A percentile compares a stretch with the other conserved stretches of the same genome.
Evolutionary conservation across 2,888 invertebrate species (phyloP).

Genomic region (Eupithecia inturbata): DNA sequence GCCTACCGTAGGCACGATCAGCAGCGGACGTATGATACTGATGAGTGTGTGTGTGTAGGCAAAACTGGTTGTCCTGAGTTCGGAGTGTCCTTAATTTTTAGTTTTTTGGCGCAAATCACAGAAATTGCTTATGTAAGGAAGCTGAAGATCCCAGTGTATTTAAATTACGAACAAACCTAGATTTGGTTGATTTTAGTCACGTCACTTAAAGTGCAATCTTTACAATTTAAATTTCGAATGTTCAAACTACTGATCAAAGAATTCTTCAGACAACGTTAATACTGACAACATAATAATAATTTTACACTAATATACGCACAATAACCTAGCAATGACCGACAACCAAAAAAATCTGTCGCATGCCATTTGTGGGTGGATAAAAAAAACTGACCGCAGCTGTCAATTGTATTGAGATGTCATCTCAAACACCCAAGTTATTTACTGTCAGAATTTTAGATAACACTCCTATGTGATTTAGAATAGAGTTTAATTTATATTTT

Average conservation of each 20-base stretch:
- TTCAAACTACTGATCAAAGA: constrained; percentile 6
- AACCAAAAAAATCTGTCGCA: constrained; percentile 54
- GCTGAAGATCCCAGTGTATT: background rate
- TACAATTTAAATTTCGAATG: constrained; percentile 11
- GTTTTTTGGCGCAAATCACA: background rate
- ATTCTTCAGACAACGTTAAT: constrained; percentile 20
- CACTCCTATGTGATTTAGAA: background rate
- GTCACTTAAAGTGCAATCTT: background rate
- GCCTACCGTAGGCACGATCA: no score
- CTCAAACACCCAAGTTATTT: constrained; percentile 45
- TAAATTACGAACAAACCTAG: background rate
- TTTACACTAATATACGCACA: constrained; percentile 52
- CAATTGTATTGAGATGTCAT: constrained; percentile 74
- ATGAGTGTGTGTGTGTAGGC: no score
- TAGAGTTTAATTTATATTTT: constrained; percentile 46
- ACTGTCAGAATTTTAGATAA: background rate
- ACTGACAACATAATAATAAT: constrained; percentile 30
- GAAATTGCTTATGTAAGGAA: background rate
- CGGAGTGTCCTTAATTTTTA: background rate
- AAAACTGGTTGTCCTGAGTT: background rate
- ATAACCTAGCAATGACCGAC: constrained; percentile 57
- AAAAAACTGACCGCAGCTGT: constrained; percentile 78
- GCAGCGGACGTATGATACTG: no score
- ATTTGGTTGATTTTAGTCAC: background rate
- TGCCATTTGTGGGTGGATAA: constrained; percentile 49